Evolutionary conservation across 2,888 invertebrate species (phyloP).

Genomic region (Sepioteuthis lessoniana): DNA sequence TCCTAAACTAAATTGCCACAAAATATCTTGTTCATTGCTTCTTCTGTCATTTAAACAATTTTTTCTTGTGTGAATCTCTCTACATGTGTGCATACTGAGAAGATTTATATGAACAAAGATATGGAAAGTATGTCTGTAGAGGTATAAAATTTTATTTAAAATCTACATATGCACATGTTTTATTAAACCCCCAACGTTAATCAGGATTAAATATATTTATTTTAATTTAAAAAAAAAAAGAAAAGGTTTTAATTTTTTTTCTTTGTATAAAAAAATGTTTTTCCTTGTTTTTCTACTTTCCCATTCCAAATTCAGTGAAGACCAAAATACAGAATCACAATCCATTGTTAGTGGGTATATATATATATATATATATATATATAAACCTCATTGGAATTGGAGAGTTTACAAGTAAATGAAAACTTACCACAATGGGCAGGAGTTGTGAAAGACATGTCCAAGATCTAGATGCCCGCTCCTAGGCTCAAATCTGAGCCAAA

Average conservation of each 20-base stretch:
- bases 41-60: neutral
- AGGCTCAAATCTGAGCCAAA: neutral
- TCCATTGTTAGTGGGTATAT: neutral
- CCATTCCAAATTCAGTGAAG: neutral
- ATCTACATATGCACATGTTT: neutral
- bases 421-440: conserved; percentile 18
- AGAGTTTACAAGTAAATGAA: neutral
- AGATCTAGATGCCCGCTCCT: conserved; percentile 33
- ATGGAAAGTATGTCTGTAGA: neutral
- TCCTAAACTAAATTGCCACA: neutral
- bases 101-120: neutral
- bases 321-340: neutral
- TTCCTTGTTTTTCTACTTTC: neutral
- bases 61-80: neutral
- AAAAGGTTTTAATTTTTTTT: neutral
- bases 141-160: neutral
- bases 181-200: neutral
- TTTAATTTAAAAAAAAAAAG: neutral
- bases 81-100: neutral
- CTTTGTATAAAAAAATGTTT: neutral
- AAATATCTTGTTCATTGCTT: neutral
- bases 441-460: conserved; percentile 33
- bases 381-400: neutral
- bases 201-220: neutral
- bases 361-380: neutral